Percentiles rank a stretch among this genome's conserved stretches.
Conservation (phyloP, 2,888 invertebrate species). For the Eulithis prunata region DNA sequence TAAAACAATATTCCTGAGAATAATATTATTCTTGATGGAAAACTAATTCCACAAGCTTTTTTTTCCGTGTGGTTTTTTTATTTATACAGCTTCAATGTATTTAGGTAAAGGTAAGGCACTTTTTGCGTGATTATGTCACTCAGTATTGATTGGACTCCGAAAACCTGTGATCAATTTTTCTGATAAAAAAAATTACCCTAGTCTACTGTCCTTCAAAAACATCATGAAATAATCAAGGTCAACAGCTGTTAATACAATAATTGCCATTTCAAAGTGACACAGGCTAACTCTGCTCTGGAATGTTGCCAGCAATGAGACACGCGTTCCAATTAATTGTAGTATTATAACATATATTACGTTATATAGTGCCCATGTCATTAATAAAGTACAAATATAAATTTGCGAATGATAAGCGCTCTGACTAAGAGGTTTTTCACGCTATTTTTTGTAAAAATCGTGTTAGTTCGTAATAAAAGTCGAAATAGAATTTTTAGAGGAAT, state of each 20-base stretch:
- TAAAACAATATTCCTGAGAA: too few relatives aligned
- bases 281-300: conserved; percentile 48
- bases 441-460: background rate
- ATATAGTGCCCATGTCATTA: conserved; percentile 38
- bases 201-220: too few relatives aligned
- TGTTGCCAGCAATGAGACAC: conserved; percentile 47
- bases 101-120: too few relatives aligned
- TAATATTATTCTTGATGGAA: too few relatives aligned
- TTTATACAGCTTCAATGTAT: too few relatives aligned
- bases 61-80: too few relatives aligned
- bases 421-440: conserved; percentile 5
- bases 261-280: conserved; percentile 16
- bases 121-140: too few relatives aligned
- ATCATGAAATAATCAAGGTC: too few relatives aligned
- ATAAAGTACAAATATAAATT: conserved; percentile 29
- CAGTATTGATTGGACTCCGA: too few relatives aligned
- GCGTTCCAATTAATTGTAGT: conserved; percentile 41
- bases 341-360: conserved; percentile 35
- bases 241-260: background rate
- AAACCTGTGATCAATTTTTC: too few relatives aligned
- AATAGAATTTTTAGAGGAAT: background rate
- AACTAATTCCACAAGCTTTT: too few relatives aligned
- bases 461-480: background rate
- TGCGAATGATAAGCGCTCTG: conserved; percentile 11
- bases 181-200: too few relatives aligned